A percentile compares a stretch with the other conserved stretches of the same genome.
Conservation (phyloP, 1,140 invertebrate species). For the Gonatopus flavifemur region DNA sequence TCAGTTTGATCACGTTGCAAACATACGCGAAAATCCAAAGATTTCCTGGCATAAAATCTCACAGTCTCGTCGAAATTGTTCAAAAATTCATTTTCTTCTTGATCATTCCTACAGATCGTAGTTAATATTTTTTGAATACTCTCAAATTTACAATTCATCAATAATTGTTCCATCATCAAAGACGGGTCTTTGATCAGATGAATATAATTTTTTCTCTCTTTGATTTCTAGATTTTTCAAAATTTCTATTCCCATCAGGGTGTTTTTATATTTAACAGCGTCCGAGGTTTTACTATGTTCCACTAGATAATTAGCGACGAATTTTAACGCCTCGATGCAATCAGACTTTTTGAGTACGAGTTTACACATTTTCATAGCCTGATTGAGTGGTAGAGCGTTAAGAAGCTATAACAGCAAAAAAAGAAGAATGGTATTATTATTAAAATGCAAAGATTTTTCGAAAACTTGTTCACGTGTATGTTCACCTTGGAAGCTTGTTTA, state of each 20-base stretch:
- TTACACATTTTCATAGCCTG: conserved; percentile 64
- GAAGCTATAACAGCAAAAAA: conserved; percentile 41
- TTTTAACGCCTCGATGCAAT: conserved; percentile 63
- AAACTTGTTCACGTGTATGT: background rate
- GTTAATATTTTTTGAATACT: conserved; percentile 62
- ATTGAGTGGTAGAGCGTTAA: conserved; percentile 56
- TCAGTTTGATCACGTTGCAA: conserved; percentile 47
- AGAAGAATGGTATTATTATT: conserved; percentile 24
- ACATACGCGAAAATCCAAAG: conserved; percentile 69
- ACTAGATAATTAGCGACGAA: conserved; percentile 65
- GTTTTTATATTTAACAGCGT: conserved; percentile 58
- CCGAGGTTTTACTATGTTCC: conserved; percentile 46
- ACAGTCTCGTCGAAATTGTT: conserved; percentile 68
- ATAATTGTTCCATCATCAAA: conserved; percentile 70
- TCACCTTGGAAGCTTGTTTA: conserved; percentile 41
- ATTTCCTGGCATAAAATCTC: conserved; percentile 71
- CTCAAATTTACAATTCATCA: conserved; percentile 77
- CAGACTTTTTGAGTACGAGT: conserved; percentile 64
- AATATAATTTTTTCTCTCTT: conserved; percentile 62
- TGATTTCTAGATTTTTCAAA: conserved; percentile 60
- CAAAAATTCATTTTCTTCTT: conserved; percentile 43
- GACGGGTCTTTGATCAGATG: conserved; percentile 68
- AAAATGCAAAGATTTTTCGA: conserved; percentile 5
- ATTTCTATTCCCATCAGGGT: conserved; percentile 64
- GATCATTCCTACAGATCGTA: conserved; percentile 28